Base-by-base conservation (phyloP, 2,888 invertebrate species). In the Polydrusus pterygomalis region DNA sequence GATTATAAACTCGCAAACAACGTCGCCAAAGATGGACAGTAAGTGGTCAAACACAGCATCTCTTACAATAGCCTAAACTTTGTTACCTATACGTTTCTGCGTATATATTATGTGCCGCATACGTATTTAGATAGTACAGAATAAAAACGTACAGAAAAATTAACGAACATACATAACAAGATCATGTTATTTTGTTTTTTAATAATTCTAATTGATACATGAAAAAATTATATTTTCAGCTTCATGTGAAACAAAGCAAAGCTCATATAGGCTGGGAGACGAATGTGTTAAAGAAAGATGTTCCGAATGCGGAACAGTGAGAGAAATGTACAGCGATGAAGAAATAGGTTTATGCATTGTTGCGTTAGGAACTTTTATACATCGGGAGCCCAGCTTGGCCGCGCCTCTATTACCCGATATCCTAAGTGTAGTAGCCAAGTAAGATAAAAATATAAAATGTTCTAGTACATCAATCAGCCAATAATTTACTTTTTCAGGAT, bases 271-370 rank as follows among this genome's bases (percentile, higher is more conserved):
- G 62, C 91, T 92, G 34, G 94, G 94, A 0, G 93, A 94, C 70
- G 94, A 94, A 72, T 93, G 92, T 78, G 90, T 93, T 20, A 92
- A 91, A 80, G 92, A 93, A 74, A 89, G 93, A 85, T 97, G 97
- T 85, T 92, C 96, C 0, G 97, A 97, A 85, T 99, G 99, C 87
- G 97, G 97, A 15, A 93, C 93, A 0, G 90, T 94, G 3, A 92
- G 93, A 77, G 97, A 98, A 86, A 94, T 96, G 86, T 99, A 98
- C 88, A 97, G 96, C 79, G 99, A 99, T 86, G 99, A 99, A 86
- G 98, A 99, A 86, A 90, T 98, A 74, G 97, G 97, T 0, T 91
- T 99, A 70, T 95, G 97, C 83, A 95, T 99, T 81, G 96, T 98
- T 62, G 95, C 95, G 78, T 89, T 99, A 79, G 96, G 97, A 34